phyloP scores from a whole-genome alignment of 1,140 invertebrate genomes.

The Drosophila willistoni region DNA sequence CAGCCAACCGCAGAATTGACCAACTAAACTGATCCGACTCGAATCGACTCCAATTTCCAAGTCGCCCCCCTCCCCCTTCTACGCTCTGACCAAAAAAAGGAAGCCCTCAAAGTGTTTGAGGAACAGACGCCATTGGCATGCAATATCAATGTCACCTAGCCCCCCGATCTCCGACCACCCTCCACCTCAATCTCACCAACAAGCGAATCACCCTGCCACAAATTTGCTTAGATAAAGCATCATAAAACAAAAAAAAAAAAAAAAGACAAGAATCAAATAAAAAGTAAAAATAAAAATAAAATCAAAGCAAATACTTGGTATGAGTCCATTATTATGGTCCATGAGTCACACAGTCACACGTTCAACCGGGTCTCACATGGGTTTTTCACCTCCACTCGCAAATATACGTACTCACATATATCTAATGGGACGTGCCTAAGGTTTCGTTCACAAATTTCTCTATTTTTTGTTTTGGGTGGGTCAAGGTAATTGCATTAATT shows the following conservation, averaged over 20 bases:
- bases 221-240: conserved; percentile 9
- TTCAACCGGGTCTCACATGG: conserved; percentile 3
- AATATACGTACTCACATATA: background rate
- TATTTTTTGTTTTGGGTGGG: conserved; percentile 20
- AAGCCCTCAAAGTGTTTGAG: too few relatives aligned
- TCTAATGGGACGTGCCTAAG: conserved; percentile 18
- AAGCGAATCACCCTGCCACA: background rate
- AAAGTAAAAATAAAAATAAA: background rate
- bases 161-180: background rate
- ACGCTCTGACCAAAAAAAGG: too few relatives aligned
- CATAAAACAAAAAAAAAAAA: conserved; percentile 26
- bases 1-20: conserved; percentile 38
- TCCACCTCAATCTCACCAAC: background rate
- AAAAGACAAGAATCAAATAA: conserved; percentile 1
- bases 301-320: conserved; percentile 8
- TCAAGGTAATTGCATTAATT: conserved; percentile 17
- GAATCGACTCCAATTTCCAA: too few relatives aligned
- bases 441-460: conserved; percentile 14
- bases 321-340: conserved; percentile 20
- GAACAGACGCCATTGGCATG: too few relatives aligned
- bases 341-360: conserved; percentile 12
- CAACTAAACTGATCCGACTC: conserved; percentile 6
- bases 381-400: conserved; percentile 5
- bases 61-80: too few relatives aligned
- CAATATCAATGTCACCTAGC: background rate